A percentile compares a stretch with the other conserved stretches of the same genome.
Conservation (phyloP, 2,888 invertebrate species). For the Beris morrisii region DNA sequence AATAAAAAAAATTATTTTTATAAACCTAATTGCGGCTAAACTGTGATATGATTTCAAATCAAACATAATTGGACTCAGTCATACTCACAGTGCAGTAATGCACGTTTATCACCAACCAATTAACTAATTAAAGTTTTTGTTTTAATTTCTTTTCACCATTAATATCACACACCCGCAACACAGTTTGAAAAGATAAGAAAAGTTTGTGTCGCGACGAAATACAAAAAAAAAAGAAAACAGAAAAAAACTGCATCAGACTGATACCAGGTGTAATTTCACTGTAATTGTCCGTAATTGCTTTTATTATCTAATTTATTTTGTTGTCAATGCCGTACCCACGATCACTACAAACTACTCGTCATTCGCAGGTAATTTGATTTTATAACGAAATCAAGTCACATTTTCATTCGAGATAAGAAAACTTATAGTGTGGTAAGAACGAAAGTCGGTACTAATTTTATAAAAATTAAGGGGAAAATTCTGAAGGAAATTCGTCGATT, state of each 20-base stretch:
- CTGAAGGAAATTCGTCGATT: no score
- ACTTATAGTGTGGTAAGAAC: no score
- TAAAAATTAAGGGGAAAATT: no score
- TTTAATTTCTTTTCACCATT: background rate
- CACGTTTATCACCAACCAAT: conserved; percentile 13
- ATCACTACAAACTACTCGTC: no score
- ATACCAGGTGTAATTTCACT: conserved; percentile 9
- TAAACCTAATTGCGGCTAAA: background rate
- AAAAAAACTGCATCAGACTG: background rate
- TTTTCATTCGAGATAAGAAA: no score
- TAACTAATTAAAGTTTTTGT: conserved; percentile 21
- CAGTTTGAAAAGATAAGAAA: background rate
- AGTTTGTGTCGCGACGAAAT: background rate
- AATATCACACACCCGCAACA: background rate
- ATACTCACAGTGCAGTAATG: conserved; percentile 7
- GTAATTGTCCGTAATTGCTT: conserved; percentile 24
- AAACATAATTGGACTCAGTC: conserved; percentile 3
- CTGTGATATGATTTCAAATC: conserved; percentile 26
- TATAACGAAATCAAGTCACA: no score
- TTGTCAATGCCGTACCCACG: no score
- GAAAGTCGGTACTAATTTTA: no score
- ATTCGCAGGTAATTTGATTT: no score
- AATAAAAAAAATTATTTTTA: no score
- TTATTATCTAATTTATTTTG: conserved; percentile 4
- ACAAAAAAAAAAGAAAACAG: background rate